Conservation (phyloP, 2,888 invertebrate species). For the Thelaira solivaga region DNA sequence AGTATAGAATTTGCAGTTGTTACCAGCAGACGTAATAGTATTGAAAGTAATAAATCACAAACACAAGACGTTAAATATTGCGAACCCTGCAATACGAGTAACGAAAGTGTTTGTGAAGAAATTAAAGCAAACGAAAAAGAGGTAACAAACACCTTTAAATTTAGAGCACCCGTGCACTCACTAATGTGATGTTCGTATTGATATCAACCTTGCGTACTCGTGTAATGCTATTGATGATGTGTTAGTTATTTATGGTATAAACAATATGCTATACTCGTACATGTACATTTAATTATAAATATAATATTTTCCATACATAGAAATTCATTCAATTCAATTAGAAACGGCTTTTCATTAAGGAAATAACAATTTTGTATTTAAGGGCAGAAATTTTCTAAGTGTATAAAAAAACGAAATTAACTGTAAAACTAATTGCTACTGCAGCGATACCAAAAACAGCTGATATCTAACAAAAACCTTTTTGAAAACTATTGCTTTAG, state of each 20-base stretch:
- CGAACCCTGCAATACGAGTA: neutral
- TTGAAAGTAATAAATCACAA: neutral
- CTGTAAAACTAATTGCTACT: no score
- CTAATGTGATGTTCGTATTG: constrained; percentile 33
- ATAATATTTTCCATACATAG: neutral
- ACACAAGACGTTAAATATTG: neutral
- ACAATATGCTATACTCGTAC: neutral
- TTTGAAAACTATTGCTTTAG: no score
- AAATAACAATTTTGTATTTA: no score
- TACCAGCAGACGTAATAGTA: neutral
- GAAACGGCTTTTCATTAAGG: no score
- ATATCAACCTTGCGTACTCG: constrained; percentile 23
- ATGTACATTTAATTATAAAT: neutral
- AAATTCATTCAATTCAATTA: neutral
- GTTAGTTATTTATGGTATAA: constrained; percentile 15
- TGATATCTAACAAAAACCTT: no score
- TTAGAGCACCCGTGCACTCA: constrained; percentile 10
- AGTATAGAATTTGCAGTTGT: neutral
- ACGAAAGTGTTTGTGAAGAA: constrained; percentile 1
- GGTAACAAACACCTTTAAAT: constrained; percentile 15
- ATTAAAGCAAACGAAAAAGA: constrained; percentile 16
- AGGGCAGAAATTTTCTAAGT: no score
- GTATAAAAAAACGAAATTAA: no score
- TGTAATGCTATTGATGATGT: constrained; percentile 28
- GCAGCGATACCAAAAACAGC: no score